Percentiles rank a stretch among this genome's conserved stretches.
phyloP scores from a whole-genome alignment of 1,140 invertebrate species.

The Cydia strobilella region DNA sequence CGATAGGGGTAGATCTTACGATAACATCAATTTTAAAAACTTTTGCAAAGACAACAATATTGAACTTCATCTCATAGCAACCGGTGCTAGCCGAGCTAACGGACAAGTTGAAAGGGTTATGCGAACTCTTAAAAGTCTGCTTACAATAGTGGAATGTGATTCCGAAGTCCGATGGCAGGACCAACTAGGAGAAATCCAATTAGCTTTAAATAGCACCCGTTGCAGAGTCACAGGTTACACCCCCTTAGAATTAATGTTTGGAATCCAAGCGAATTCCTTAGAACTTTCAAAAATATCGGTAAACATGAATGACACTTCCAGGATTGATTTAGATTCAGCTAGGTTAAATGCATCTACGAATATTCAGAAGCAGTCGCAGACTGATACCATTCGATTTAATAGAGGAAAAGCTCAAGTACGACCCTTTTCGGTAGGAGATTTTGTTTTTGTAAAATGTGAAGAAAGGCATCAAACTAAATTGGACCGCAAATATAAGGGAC shows the following conservation, averaged over 20 bases:
- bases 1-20: slow-evolving; percentile 38
- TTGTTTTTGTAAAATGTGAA: slow-evolving; percentile 32
- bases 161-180: slow-evolving; percentile 19
- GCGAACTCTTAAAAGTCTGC: slow-evolving; percentile 32
- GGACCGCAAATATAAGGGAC: slow-evolving; percentile 32
- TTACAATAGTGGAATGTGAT: slow-evolving; percentile 21
- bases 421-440: slow-evolving; percentile 30
- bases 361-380: slow-evolving; percentile 12
- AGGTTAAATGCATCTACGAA: slow-evolving; percentile 1
- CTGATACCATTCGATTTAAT: too few relatives aligned
- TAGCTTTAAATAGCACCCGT: slow-evolving; percentile 24
- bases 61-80: slow-evolving; percentile 44
- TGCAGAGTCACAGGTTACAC: slow-evolving; percentile 32
- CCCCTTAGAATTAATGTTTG: slow-evolving; percentile 31
- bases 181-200: slow-evolving; percentile 27
- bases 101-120: slow-evolving; percentile 37
- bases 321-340: slow-evolving; percentile 7
- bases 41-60: slow-evolving; percentile 35
- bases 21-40: slow-evolving; percentile 18
- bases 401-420: slow-evolving; percentile 23
- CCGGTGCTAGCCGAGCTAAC: slow-evolving; percentile 40
- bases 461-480: slow-evolving; percentile 34
- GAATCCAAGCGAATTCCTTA: not conserved
- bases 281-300: slow-evolving; percentile 23
- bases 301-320: not conserved